Conservation (phyloP, 2,888 invertebrate species). For the Agriopis aurantiaria region DNA sequence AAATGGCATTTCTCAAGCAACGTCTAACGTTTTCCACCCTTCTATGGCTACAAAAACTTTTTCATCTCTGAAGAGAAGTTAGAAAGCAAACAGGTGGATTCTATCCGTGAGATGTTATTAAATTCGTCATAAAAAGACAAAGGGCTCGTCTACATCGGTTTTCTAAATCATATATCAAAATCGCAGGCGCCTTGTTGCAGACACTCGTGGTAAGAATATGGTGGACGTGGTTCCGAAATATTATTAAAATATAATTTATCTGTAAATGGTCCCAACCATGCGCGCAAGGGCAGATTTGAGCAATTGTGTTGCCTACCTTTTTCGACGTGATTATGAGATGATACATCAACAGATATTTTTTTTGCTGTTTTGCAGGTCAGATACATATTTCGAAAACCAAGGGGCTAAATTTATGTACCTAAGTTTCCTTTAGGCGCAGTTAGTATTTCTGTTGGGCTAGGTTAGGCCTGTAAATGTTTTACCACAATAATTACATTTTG, state of each 20-base stretch:
- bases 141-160: slow-evolving; percentile 53
- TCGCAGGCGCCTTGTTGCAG: slow-evolving; percentile 46
- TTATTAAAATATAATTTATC: not conserved
- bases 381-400: no score
- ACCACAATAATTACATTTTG: no score
- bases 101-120: slow-evolving; percentile 42
- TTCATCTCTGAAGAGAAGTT: slow-evolving; percentile 1
- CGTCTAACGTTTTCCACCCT: not conserved
- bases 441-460: no score
- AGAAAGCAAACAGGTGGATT: slow-evolving; percentile 58
- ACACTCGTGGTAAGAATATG: slow-evolving; percentile 41
- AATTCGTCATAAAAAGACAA: slow-evolving; percentile 49
- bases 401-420: no score
- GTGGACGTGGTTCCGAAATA: slow-evolving; percentile 19
- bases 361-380: not conserved
- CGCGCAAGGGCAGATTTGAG: not conserved
- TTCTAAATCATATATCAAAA: slow-evolving; percentile 73
- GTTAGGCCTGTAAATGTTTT: no score
- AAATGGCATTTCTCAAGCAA: not conserved
- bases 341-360: not conserved
- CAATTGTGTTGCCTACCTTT: no score
- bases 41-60: slow-evolving; percentile 7
- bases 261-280: not conserved
- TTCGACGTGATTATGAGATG: no score
- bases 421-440: no score